Percentiles rank a stretch among this genome's conserved stretches.
Evolutionary conservation across 2,888 invertebrate genomes (phyloP).

Genomic region (Oscheius sp.): DNA sequence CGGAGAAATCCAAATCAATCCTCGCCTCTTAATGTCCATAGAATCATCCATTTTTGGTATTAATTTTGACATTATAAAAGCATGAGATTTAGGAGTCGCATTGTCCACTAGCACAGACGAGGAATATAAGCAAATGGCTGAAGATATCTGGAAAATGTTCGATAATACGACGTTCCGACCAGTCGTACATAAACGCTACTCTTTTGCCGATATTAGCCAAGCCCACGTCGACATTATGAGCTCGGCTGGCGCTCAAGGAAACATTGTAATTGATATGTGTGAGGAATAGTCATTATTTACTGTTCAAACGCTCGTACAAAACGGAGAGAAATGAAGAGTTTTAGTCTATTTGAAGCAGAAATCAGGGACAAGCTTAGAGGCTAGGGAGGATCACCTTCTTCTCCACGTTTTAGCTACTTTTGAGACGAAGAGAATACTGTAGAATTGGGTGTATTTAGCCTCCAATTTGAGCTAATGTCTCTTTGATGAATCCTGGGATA

Average conservation of each 20-base stretch:
- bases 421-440: too few species aligned
- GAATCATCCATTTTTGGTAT: conserved; percentile 72
- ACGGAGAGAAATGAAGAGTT: too few species aligned
- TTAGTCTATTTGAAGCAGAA: too few species aligned
- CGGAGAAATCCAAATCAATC: conserved; percentile 71
- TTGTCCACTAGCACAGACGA: conserved; percentile 29
- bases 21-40: conserved; percentile 71
- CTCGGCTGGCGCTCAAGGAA: conserved; percentile 37
- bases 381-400: too few species aligned
- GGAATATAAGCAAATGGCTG: conserved; percentile 30
- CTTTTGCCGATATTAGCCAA: conserved; percentile 34
- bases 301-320: too few species aligned
- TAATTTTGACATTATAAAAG: conserved; percentile 39
- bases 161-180: conserved; percentile 37
- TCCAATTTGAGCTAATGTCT: too few species aligned
- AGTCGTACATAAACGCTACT: conserved; percentile 36
- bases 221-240: conserved; percentile 42
- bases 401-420: not conserved
- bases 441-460: too few species aligned
- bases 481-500: too few species aligned
- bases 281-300: too few species aligned
- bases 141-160: conserved; percentile 33
- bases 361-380: too few species aligned
- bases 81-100: conserved; percentile 42
- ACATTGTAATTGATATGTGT: conserved; percentile 37